phyloP scores from a whole-genome alignment of 2,888 invertebrate genomes.

The Conistra vaccinii region DNA sequence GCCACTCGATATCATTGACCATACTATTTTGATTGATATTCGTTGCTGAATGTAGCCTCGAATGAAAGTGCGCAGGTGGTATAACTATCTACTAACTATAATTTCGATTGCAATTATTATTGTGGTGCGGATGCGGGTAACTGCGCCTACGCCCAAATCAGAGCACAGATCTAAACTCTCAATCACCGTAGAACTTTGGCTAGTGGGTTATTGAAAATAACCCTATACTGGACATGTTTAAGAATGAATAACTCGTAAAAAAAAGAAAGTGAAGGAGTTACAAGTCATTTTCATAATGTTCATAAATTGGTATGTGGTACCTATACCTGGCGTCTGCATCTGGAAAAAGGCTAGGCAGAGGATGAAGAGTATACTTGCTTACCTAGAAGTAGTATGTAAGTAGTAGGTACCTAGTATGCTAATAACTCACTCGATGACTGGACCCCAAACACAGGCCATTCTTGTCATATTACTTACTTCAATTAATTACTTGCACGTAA shows the following conservation, averaged over 20 bases:
- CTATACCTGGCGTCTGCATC: neutral
- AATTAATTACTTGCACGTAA: neutral
- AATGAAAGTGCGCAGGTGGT: neutral
- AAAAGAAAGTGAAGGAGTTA: neutral
- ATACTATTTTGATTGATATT: conserved; percentile 1
- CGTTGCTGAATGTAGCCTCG: neutral
- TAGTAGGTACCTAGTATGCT: neutral
- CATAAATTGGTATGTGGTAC: no score
- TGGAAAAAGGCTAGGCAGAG: neutral
- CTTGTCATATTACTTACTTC: neutral
- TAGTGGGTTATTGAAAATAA: conserved; percentile 24
- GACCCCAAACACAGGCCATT: conserved; percentile 9
- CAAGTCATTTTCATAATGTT: neutral
- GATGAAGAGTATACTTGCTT: neutral
- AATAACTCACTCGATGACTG: neutral
- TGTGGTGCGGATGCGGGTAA: no score
- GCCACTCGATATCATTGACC: neutral
- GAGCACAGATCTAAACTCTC: neutral
- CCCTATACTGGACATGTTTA: neutral
- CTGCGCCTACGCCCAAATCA: neutral
- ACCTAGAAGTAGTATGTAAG: neutral
- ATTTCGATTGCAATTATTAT: conserved; percentile 6
- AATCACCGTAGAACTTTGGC: neutral
- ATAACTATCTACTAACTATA: neutral
- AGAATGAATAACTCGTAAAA: conserved; percentile 21